Evolutionary conservation across 35 echinoderm and acorn worm genomes (phyloP), one percentile per base, ranked within the genome.

Genomic region (Apostichopus californicus): DNA sequence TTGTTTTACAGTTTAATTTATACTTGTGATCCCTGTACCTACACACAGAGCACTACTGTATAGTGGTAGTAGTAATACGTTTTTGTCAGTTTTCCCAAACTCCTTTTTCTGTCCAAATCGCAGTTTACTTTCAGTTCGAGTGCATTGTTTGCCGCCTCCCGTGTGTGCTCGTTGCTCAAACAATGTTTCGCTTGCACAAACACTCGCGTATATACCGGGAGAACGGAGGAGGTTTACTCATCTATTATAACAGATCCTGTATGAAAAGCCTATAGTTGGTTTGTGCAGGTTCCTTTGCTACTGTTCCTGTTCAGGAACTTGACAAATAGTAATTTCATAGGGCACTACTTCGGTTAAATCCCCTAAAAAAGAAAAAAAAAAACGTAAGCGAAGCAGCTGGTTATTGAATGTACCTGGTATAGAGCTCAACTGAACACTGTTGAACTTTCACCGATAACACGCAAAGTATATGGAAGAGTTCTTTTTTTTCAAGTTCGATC

Each of bases 401-500:
- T 72, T 17, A 34, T 46, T 46, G 34, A 46, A 46, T 46, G 34
- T 52, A 17, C 86, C 14, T 5, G 34, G 18, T 73, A 53, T 28
- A 18, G n/a, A 66, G 57, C 68, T 72, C 5, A 2, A 46, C 86
- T 60, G 11, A 9, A 26, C 15, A 57, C 12, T 89, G 64, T 73
- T 89, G 86, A 68, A 89, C 61, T 89, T 68, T 89, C 81, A 85
- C 81, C 81, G 81, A 58, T 58, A 85, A 85, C 55, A 85, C 56
- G n/a, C 71, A 18, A 18, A 75, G 71, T 20, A 75, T 82, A 82
- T 82, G 55, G 12, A 17, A 82, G 5, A n/a, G 80, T 12, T 54
- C 14, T 54, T 6, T 52, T 55, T 55, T 82, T 82, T 15, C 10
- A 24, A 82, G 80, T 24, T 57, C 80, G 24, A 82, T 55, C n/a